A percentile compares a stretch with the other conserved stretches of the same genome.
These are phyloP conservation scores for Himalopsyche anomala DNA, from an alignment of 2,888 invertebrate genomes.

Conservation along the genomic window DNA sequence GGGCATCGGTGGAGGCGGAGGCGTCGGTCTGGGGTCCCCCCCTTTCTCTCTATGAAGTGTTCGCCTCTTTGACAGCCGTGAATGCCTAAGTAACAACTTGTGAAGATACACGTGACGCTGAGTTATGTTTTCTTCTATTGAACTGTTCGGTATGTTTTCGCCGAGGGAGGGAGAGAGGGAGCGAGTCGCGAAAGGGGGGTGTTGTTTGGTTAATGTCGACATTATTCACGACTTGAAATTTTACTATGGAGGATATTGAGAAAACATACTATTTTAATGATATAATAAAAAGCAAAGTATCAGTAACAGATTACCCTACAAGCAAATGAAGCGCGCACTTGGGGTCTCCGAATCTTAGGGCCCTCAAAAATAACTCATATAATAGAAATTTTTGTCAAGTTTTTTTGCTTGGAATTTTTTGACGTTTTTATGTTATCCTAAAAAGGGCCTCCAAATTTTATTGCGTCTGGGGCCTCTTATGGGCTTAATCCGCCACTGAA, in stretches of 20 bases:
- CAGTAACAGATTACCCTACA: too few relatives aligned
- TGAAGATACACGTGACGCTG: constrained; percentile 64
- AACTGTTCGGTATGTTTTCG: constrained; percentile 60
- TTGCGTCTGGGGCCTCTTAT: too few relatives aligned
- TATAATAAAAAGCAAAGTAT: too few relatives aligned
- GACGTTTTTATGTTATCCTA: too few relatives aligned
- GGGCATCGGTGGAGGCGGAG: constrained; percentile 40
- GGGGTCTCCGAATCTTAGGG: too few relatives aligned
- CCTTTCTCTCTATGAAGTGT: constrained; percentile 56
- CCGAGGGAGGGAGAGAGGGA: constrained; percentile 7
- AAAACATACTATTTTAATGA: neutral
- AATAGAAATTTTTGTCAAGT: too few relatives aligned
- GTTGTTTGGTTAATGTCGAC: constrained; percentile 43
- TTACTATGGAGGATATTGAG: constrained; percentile 9
- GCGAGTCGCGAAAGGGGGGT: neutral
- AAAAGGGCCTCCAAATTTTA: too few relatives aligned
- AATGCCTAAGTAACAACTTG: constrained; percentile 66
- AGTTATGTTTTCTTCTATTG: constrained; percentile 64
- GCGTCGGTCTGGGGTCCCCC: constrained; percentile 44
- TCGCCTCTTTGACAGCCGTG: constrained; percentile 65
- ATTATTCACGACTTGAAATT: constrained; percentile 45
- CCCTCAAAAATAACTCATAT: too few relatives aligned
- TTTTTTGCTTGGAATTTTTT: too few relatives aligned
- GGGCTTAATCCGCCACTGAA: too few relatives aligned
- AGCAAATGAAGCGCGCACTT: too few relatives aligned